These are phyloP conservation scores for Dipodomys ordii DNA, from an alignment of 2,113 vertebrate species.

Conservation along the genomic window DNA sequence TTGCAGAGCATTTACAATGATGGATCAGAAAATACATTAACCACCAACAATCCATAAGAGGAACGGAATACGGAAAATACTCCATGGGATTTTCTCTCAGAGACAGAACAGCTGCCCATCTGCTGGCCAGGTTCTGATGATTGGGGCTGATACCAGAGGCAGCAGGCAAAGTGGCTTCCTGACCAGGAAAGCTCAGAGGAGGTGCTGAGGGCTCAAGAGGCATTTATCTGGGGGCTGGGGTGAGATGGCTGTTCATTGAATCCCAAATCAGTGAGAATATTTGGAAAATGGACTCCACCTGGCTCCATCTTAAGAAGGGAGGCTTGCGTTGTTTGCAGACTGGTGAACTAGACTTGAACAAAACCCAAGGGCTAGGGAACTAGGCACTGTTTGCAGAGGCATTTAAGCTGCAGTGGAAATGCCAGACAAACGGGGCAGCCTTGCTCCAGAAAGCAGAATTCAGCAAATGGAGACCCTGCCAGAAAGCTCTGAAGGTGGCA, in stretches of 20 bases:
- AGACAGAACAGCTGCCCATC: slow-evolving; percentile 22
- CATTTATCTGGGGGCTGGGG: too few relatives aligned
- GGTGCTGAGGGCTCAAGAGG: not conserved
- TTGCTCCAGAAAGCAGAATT: slow-evolving; percentile 49
- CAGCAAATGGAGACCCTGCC: not conserved
- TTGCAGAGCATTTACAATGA: not conserved
- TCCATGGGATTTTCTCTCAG: not conserved
- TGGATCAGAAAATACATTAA: not conserved
- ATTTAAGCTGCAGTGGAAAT: slow-evolving; percentile 46
- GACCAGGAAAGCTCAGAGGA: not conserved
- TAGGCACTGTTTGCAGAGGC: slow-evolving; percentile 30
- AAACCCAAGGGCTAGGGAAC: slow-evolving; percentile 46
- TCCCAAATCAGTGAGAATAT: slow-evolving; percentile 68
- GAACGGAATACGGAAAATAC: not conserved
- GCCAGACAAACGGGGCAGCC: slow-evolving; percentile 34
- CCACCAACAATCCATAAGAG: not conserved
- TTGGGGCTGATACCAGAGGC: not conserved
- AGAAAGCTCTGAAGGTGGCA: not conserved
- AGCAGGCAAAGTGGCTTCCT: not conserved
- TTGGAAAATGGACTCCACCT: slow-evolving; percentile 70
- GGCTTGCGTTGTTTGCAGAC: slow-evolving; percentile 35
- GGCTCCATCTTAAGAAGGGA: slow-evolving; percentile 7
- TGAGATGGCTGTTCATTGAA: slow-evolving; percentile 60
- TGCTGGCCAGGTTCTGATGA: not conserved
- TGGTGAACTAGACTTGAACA: slow-evolving; percentile 65